Evolutionary conservation across 2,888 invertebrate species (phyloP).

Genomic region (Chaetogeoica ovagalla): DNA sequence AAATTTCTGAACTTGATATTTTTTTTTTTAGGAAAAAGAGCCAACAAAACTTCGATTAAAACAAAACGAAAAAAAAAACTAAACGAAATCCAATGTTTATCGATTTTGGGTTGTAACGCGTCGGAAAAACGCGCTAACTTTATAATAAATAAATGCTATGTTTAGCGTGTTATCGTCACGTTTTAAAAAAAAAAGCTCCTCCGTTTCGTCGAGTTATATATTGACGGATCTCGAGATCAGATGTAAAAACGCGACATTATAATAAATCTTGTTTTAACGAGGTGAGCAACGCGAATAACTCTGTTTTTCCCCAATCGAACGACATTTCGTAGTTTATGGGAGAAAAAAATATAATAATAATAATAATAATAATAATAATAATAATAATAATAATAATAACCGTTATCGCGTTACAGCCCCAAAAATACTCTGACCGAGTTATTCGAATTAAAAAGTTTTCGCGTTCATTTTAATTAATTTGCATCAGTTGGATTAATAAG

Average conservation of each 20-base stretch:
- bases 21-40: no score
- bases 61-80: no score
- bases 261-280: background rate
- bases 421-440: background rate
- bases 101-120: no score
- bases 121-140: no score
- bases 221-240: background rate
- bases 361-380: background rate
- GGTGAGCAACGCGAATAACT: background rate
- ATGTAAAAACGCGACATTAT: background rate
- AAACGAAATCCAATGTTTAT: no score
- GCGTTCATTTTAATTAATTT: background rate
- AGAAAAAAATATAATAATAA: background rate
- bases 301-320: background rate
- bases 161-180: background rate
- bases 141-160: no score
- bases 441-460: background rate
- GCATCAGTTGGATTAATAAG: background rate
- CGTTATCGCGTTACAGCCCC: background rate
- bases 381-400: background rate
- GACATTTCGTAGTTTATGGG: background rate
- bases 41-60: no score
- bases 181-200: background rate
- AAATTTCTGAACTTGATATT: no score
- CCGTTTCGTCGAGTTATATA: background rate